A percentile compares a stretch with the other conserved stretches of the same genome.
Evolutionary conservation across 2,113 vertebrate species (phyloP).

Genomic region (Typhlomys cinereus): DNA sequence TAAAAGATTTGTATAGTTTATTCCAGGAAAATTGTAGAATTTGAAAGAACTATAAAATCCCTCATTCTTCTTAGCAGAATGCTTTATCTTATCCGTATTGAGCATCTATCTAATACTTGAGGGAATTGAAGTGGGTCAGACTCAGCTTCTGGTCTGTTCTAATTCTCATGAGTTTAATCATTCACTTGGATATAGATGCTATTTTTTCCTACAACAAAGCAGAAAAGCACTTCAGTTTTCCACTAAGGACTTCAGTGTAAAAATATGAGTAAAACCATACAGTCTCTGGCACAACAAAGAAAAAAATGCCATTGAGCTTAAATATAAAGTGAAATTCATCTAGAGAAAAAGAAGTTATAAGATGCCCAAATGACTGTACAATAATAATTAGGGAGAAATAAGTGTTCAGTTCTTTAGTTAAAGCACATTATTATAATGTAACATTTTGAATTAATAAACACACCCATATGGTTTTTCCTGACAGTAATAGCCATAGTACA

Average conservation of each 20-base stretch:
- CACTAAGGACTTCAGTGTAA: not conserved
- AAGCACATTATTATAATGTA: slow-evolving; percentile 85
- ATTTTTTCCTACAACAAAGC: not conserved
- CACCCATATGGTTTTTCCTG: slow-evolving; percentile 84
- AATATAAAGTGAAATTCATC: slow-evolving; percentile 60
- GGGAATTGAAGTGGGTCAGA: slow-evolving; percentile 54
- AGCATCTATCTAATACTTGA: slow-evolving; percentile 59
- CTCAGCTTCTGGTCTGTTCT: not conserved
- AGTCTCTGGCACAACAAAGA: slow-evolving; percentile 17
- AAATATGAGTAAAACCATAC: not conserved
- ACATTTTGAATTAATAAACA: slow-evolving; percentile 88
- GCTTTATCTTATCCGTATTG: slow-evolving; percentile 42
- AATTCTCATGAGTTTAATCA: slow-evolving; percentile 41
- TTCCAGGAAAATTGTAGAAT: not conserved
- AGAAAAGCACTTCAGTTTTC: not conserved
- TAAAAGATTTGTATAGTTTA: not conserved
- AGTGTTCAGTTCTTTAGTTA: slow-evolving; percentile 82
- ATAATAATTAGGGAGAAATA: slow-evolving; percentile 76
- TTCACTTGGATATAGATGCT: slow-evolving; percentile 47
- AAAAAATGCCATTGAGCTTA: slow-evolving; percentile 43
- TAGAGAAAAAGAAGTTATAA: slow-evolving; percentile 17
- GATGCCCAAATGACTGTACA: slow-evolving; percentile 40
- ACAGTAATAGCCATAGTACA: slow-evolving; percentile 85
- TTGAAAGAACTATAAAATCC: not conserved
- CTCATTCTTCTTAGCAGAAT: not conserved